Evolutionary conservation across 2,888 invertebrate genomes (phyloP).

Genomic region (Rotaria sp.): DNA sequence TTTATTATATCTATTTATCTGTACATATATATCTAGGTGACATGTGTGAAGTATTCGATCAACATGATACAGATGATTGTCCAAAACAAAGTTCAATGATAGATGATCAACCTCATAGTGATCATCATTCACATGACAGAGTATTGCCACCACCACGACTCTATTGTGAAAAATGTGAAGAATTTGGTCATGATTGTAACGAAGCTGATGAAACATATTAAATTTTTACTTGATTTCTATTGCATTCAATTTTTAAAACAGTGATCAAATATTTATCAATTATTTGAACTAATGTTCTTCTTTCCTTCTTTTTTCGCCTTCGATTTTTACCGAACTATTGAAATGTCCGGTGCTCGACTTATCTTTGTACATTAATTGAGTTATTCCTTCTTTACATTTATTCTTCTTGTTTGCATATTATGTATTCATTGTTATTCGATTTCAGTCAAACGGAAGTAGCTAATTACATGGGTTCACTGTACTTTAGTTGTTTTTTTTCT

Average conservation of each 20-base stretch:
- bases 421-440: neutral
- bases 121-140: neutral
- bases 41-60: conserved; percentile 28
- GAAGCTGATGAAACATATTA: conserved; percentile 17
- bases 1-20: neutral
- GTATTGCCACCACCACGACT: neutral
- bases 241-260: neutral
- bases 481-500: neutral
- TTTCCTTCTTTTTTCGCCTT: neutral
- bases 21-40: neutral
- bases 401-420: neutral
- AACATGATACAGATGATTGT: conserved; percentile 24
- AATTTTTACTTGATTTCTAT: neutral
- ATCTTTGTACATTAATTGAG: neutral
- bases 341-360: neutral
- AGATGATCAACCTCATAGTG: neutral
- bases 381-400: neutral
- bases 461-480: neutral
- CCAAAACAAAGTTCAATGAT: conserved; percentile 16
- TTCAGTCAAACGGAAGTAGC: neutral
- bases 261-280: neutral
- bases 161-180: conserved; percentile 13
- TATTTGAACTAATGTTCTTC: neutral
- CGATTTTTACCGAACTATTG: neutral
- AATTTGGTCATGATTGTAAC: conserved; percentile 19